Percentiles rank a stretch among this genome's conserved stretches.
Conservation (phyloP, 2,888 invertebrate genomes). For the Torymus aiolomorphi region DNA sequence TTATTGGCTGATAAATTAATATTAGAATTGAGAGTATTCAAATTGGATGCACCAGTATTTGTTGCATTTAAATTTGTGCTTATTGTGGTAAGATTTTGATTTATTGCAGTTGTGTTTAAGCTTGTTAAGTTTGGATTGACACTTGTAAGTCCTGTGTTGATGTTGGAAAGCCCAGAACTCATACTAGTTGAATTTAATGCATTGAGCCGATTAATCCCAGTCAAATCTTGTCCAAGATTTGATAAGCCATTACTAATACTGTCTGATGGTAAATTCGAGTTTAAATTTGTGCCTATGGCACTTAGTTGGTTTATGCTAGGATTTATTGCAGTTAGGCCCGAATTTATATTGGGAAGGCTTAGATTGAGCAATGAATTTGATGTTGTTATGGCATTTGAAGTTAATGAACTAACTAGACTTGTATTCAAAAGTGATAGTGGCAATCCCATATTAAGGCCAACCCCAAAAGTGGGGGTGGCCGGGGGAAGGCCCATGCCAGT, state of each 20-base stretch:
- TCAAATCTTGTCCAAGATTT: conserved; percentile 72
- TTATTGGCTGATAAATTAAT: conserved; percentile 65
- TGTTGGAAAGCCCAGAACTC: conserved; percentile 69
- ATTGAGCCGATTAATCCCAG: conserved; percentile 71
- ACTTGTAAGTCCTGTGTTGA: conserved; percentile 68
- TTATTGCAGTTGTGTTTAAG: conserved; percentile 67
- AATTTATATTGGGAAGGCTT: conserved; percentile 72
- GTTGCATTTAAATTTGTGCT: conserved; percentile 68
- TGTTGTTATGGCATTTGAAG: conserved; percentile 74
- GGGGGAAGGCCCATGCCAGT: conserved; percentile 76
- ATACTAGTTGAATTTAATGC: conserved; percentile 70
- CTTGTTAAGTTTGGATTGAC: conserved; percentile 70
- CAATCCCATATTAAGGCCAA: conserved; percentile 76
- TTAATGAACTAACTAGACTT: conserved; percentile 71
- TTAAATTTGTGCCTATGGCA: conserved; percentile 71
- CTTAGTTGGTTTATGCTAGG: conserved; percentile 72
- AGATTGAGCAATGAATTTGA: conserved; percentile 74
- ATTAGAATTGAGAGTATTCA: conserved; percentile 67
- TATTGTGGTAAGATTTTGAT: conserved; percentile 71
- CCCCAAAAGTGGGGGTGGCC: conserved; percentile 76
- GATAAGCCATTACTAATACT: conserved; percentile 73
- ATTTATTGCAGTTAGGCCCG: conserved; percentile 73
- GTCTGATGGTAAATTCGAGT: conserved; percentile 71
- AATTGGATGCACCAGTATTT: conserved; percentile 67
- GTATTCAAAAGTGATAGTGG: conserved; percentile 74